Percentiles rank a stretch among this genome's conserved stretches.
These are phyloP conservation scores for Mohoua ochrocephala DNA, from an alignment of 2,113 vertebrate genomes.

Conservation along the genomic window DNA sequence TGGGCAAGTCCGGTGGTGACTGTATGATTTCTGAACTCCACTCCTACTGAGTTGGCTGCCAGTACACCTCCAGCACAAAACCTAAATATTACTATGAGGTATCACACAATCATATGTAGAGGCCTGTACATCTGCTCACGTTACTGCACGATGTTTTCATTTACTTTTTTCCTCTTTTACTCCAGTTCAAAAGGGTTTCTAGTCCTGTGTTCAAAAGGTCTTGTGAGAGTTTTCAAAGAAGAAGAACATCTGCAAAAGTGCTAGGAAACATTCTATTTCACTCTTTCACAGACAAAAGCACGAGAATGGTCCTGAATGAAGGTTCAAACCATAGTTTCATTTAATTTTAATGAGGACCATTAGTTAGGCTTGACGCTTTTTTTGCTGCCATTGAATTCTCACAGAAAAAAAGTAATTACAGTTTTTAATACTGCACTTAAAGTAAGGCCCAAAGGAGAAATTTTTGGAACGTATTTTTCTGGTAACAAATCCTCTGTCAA, in stretches of 20 bases:
- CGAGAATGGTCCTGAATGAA: not conserved
- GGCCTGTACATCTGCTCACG: rapidly evolving
- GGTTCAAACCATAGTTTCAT: not conserved
- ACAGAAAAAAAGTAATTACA: not conserved
- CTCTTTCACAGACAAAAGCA: not conserved
- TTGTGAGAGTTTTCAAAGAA: not conserved
- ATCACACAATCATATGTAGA: not conserved
- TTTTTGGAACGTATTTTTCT: not conserved
- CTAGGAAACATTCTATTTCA: not conserved
- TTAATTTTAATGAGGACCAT: not conserved
- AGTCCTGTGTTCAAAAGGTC: not conserved
- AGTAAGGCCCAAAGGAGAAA: not conserved
- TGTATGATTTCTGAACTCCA: not conserved
- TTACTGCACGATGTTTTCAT: rapidly evolving
- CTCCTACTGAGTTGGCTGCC: not conserved
- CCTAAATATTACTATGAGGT: not conserved
- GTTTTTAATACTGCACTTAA: not conserved
- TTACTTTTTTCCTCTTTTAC: not conserved
- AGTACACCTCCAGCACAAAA: not conserved
- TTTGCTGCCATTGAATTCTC: not conserved
- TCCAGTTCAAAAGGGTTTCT: not conserved
- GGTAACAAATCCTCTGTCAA: not conserved
- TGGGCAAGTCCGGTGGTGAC: not conserved
- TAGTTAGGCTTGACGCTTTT: not conserved
- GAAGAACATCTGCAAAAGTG: not conserved